A percentile compares a stretch with the other conserved stretches of the same genome.
Conservation (phyloP, 2,113 vertebrate species). For the Eudorcas thomsonii region DNA sequence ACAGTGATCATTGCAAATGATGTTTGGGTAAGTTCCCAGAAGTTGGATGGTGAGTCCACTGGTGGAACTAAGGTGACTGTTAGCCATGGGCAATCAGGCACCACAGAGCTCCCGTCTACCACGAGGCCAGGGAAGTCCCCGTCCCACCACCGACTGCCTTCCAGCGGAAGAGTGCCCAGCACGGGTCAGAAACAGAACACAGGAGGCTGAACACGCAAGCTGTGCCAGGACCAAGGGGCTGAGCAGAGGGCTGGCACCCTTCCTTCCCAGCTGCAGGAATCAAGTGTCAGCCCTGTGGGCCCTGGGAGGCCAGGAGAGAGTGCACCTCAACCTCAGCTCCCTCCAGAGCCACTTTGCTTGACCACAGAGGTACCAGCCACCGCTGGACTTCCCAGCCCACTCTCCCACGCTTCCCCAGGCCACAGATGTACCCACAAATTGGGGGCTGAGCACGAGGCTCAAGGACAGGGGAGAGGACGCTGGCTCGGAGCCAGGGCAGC, state of each 20-base stretch:
- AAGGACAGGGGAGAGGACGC: background rate
- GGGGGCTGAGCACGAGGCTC: background rate
- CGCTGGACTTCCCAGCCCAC: background rate
- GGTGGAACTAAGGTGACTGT: background rate
- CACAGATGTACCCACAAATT: slow-evolving; percentile 17
- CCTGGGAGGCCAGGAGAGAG: background rate
- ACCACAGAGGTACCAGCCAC: background rate
- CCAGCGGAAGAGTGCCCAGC: background rate
- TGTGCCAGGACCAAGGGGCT: background rate
- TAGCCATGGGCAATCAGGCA: background rate
- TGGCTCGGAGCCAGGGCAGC: slow-evolving; percentile 24
- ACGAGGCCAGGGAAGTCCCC: background rate
- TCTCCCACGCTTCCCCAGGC: background rate
- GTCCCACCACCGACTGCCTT: background rate
- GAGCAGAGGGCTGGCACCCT: background rate
- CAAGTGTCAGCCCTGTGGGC: background rate
- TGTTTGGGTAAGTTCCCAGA: background rate
- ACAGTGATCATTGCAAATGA: background rate
- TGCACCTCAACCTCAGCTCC: background rate
- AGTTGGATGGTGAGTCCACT: background rate
- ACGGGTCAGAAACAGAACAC: background rate
- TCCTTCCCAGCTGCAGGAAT: background rate
- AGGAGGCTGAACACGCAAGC: background rate
- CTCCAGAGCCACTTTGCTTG: slow-evolving; percentile 8
- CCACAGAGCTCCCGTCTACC: background rate